Conservation (phyloP, 2,113 vertebrate genomes). For the Limnothrissa miodon region DNA sequence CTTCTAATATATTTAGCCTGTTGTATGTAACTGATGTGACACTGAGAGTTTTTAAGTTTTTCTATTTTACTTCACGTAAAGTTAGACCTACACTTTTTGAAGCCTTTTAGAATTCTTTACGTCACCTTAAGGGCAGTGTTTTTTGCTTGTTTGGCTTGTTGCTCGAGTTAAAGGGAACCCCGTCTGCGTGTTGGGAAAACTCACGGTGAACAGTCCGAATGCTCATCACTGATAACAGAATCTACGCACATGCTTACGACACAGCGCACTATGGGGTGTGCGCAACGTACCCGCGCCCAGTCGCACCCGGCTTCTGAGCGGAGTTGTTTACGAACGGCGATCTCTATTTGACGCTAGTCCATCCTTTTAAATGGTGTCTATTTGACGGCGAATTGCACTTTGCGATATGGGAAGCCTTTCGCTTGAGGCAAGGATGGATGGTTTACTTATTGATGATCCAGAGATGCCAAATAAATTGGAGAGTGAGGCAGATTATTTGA, state of each 20-base stretch:
- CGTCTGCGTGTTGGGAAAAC: not conserved
- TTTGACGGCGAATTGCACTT: not conserved
- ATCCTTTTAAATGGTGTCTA: not conserved
- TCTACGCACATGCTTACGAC: constrained; percentile 46
- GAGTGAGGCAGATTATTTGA: not conserved
- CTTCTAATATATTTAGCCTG: too few relatives aligned
- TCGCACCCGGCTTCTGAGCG: not conserved
- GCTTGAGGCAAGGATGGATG: not conserved
- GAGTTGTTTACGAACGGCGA: constrained; percentile 4
- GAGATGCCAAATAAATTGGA: not conserved
- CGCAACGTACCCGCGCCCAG: constrained; percentile 32
- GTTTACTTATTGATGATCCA: not conserved
- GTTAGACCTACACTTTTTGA: not conserved
- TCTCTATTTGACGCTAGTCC: not conserved
- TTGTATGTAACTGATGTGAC: too few relatives aligned
- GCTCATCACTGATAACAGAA: constrained; percentile 69
- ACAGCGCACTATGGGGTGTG: constrained; percentile 24
- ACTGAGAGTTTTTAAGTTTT: too few relatives aligned
- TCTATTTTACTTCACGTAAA: too few relatives aligned
- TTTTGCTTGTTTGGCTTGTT: not conserved
- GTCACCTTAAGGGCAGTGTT: not conserved
- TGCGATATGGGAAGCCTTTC: not conserved
- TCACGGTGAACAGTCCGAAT: constrained; percentile 37
- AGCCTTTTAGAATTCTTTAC: not conserved
- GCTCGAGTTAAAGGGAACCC: not conserved